Evolutionary conservation across 2,888 invertebrate species (phyloP).

Genomic region (Meandrusa payeni): DNA sequence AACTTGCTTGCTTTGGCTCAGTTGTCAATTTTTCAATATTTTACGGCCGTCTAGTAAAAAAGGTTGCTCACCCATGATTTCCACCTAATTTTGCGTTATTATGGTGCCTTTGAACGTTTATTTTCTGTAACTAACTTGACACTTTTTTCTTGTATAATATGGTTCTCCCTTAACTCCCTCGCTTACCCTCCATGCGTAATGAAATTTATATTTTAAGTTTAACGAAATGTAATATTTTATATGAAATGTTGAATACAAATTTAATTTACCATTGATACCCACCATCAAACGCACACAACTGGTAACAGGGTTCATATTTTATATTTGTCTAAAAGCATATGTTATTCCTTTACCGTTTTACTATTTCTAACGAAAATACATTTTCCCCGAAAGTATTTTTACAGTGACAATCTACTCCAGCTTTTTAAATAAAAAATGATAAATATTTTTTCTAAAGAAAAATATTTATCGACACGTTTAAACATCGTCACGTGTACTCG

Average conservation of each 20-base stretch:
- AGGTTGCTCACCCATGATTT: too few relatives aligned
- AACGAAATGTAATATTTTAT: conserved; percentile 24
- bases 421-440: conserved; percentile 10
- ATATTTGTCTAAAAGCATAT: conserved; percentile 67
- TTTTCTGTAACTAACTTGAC: too few relatives aligned
- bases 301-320: conserved; percentile 74
- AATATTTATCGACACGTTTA: conserved; percentile 21
- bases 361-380: conserved; percentile 15
- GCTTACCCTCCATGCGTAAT: conserved; percentile 17
- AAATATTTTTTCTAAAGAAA: conserved; percentile 9
- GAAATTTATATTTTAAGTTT: conserved; percentile 23
- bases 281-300: conserved; percentile 69
- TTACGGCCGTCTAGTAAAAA: too few relatives aligned
- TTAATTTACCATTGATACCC: conserved; percentile 40
- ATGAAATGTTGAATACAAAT: conserved; percentile 20
- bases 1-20: too few relatives aligned
- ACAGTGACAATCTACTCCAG: conserved; percentile 15
- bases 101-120: too few relatives aligned
- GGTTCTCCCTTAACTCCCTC: too few relatives aligned
- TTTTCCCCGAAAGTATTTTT: conserved; percentile 22
- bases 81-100: too few relatives aligned
- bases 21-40: too few relatives aligned
- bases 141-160: too few relatives aligned
- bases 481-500: too few relatives aligned
- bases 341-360: conserved; percentile 31